Evolutionary conservation across 2,888 invertebrate species (phyloP).

Genomic region (Notodonta ziczac): DNA sequence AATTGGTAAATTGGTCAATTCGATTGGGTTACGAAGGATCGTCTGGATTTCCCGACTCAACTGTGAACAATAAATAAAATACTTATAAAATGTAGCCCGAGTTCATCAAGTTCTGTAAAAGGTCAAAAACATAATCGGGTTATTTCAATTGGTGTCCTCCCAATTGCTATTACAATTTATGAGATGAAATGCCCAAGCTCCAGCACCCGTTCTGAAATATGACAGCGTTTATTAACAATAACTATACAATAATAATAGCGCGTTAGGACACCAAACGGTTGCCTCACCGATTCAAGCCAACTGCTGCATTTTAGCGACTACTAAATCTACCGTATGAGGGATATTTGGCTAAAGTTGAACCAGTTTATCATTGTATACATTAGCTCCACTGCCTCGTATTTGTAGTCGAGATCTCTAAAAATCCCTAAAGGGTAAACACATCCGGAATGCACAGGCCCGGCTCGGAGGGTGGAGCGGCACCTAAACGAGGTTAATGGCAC

Average conservation of each 20-base stretch:
- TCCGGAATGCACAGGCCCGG: constrained; percentile 29
- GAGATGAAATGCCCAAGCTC: not conserved
- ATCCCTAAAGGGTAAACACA: constrained; percentile 35
- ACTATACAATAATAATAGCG: not conserved
- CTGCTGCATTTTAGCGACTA: constrained; percentile 15
- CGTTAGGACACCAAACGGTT: constrained; percentile 14
- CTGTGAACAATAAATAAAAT: too few species aligned
- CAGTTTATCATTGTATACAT: constrained; percentile 4
- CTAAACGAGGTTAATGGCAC: constrained; percentile 65
- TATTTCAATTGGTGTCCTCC: not conserved
- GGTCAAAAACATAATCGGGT: not conserved
- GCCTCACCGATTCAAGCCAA: constrained; percentile 18
- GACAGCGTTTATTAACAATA: constrained; percentile 1
- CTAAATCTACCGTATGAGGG: not conserved
- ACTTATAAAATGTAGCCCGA: too few species aligned
- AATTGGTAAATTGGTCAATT: too few species aligned
- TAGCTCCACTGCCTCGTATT: constrained; percentile 14
- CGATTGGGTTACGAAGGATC: too few species aligned
- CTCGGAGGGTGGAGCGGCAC: constrained; percentile 45
- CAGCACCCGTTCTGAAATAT: not conserved
- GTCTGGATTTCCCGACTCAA: too few species aligned
- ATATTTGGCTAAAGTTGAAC: constrained; percentile 7
- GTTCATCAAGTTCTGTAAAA: too few species aligned
- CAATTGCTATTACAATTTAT: not conserved
- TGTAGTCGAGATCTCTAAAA: constrained; percentile 23